Evolutionary conservation across 2,113 vertebrate genomes (phyloP).

Genomic region (Syngnathus typhle): DNA sequence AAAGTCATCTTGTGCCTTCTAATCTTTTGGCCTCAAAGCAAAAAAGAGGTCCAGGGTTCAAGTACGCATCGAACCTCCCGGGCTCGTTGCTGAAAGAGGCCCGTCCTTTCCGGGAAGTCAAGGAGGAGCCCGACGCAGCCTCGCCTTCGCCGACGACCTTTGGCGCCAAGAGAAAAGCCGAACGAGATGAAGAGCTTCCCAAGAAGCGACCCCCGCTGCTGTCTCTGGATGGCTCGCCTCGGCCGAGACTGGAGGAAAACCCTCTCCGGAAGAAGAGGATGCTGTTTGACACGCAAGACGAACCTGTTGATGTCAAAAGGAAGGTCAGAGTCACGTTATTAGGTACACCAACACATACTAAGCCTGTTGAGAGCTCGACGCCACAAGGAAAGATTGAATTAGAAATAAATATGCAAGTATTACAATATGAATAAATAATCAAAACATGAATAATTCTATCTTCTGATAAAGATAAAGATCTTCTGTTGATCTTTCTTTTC

Average conservation of each 20-base stretch:
- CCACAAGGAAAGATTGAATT: background rate
- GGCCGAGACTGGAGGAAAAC: slow-evolving; percentile 81
- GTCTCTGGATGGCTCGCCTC: slow-evolving; percentile 65
- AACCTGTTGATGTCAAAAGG: slow-evolving; percentile 79
- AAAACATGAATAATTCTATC: too few relatives aligned
- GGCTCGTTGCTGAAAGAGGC: slow-evolving; percentile 92
- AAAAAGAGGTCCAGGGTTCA: slow-evolving; percentile 98
- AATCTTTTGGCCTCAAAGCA: slow-evolving; percentile 92
- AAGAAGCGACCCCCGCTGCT: slow-evolving; percentile 74
- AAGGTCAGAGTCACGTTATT: slow-evolving; percentile 63
- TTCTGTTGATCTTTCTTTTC: too few relatives aligned
- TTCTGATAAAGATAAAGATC: too few relatives aligned
- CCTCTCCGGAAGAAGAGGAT: slow-evolving; percentile 88
- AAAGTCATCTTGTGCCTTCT: slow-evolving; percentile 77
- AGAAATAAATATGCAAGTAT: too few relatives aligned
- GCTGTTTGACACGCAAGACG: slow-evolving; percentile 82
- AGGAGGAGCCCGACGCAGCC: slow-evolving; percentile 76
- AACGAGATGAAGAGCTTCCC: slow-evolving; percentile 79
- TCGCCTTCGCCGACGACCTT: slow-evolving; percentile 43
- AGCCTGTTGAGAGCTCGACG: too few relatives aligned
- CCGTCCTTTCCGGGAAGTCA: slow-evolving; percentile 79
- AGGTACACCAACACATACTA: too few relatives aligned
- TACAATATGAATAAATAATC: too few relatives aligned
- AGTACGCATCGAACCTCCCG: slow-evolving; percentile 93
- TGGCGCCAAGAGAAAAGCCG: slow-evolving; percentile 75